Evolutionary conservation across 2,888 invertebrate species (phyloP), one percentile per base, ranked within the genome.

Genomic region (Tethea ocularis): DNA sequence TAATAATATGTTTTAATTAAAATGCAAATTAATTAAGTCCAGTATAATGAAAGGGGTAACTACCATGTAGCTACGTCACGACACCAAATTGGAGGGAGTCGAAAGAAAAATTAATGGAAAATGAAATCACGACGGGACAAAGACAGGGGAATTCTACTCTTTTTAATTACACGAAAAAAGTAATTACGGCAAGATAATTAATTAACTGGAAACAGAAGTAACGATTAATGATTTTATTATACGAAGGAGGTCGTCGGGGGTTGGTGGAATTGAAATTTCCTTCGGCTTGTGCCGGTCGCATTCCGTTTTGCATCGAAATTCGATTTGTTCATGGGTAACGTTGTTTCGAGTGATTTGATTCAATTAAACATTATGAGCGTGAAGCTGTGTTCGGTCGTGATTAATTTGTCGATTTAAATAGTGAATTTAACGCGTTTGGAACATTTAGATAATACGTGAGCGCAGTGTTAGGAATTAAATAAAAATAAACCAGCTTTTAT

Each of bases 51-150:
- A 93, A 92, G 91, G 91, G 89, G 91, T 93, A 89, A 86, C 86
- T 87, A 88, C 87, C 85, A 87, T 89, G 87, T 89, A 87, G 80
- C 86, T 81, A 80, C 85, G 87, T 86, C 87, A 89, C 89, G 87
- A 88, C 87, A 86, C 85, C 87, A 89, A 93, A 91, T 92, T 89
- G 96, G 94, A 96, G 95, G 94, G 89, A 94, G 94, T 83, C 84
- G 87, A 91, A 93, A 92, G 91, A 92, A 91, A 92, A 92, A 92
- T 91, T 92, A 92, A 92, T 93, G 89, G 88, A 91, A 93, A 92
- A 91, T 90, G 91, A 91, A 92, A 93, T 93, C 92, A 91, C 87
- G 89, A 87, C 89, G 86, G 88, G 86, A 90, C 91, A 91, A 92
- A 92, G 92, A 91, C 92, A 90, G 89, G 90, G 87, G 91, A 89